A percentile compares a stretch with the other conserved stretches of the same genome.
phyloP scores from a whole-genome alignment of 2,797 vertebrate genomes.

The Macropus fuliginosus region DNA sequence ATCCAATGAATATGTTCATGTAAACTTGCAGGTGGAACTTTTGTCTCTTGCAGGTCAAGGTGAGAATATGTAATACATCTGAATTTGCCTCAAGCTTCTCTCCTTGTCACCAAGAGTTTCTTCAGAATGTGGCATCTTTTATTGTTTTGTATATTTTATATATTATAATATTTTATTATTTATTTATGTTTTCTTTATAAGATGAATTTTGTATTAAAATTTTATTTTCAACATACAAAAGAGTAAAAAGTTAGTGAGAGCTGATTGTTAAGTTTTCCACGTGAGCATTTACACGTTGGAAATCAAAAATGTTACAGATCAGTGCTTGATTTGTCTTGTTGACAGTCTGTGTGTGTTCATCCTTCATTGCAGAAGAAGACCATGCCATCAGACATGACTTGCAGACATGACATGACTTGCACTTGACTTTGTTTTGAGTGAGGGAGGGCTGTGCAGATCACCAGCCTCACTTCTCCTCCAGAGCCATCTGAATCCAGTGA shows the following conservation, averaged over 20 bases:
- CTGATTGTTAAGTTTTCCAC: not conserved
- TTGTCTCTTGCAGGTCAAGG: slow-evolving; percentile 70
- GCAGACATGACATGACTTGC: too few relatives aligned
- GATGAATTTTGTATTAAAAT: slow-evolving; percentile 87
- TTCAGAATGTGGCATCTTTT: slow-evolving; percentile 85
- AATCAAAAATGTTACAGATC: not conserved
- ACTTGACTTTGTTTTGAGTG: too few relatives aligned
- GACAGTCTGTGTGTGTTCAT: too few relatives aligned
- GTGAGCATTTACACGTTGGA: not conserved
- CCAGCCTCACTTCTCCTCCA: too few relatives aligned
- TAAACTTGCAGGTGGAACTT: slow-evolving; percentile 65
- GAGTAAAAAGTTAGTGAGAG: not conserved
- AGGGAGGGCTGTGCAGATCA: too few relatives aligned
- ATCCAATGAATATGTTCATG: slow-evolving; percentile 69
- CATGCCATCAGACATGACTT: too few relatives aligned
- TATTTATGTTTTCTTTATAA: slow-evolving; percentile 85
- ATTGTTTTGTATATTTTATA: slow-evolving; percentile 67
- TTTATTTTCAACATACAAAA: slow-evolving; percentile 82
- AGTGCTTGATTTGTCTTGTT: not conserved
- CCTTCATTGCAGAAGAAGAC: too few relatives aligned
- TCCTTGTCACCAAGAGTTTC: slow-evolving; percentile 80
- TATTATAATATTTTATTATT: not conserved
- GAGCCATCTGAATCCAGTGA: too few relatives aligned
- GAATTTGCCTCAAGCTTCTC: slow-evolving; percentile 72
- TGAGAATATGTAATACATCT: slow-evolving; percentile 70